A percentile compares a stretch with the other conserved stretches of the same genome.
Evolutionary conservation across 2,797 vertebrate species (phyloP).

Genomic region (Glossophaga mutica): DNA sequence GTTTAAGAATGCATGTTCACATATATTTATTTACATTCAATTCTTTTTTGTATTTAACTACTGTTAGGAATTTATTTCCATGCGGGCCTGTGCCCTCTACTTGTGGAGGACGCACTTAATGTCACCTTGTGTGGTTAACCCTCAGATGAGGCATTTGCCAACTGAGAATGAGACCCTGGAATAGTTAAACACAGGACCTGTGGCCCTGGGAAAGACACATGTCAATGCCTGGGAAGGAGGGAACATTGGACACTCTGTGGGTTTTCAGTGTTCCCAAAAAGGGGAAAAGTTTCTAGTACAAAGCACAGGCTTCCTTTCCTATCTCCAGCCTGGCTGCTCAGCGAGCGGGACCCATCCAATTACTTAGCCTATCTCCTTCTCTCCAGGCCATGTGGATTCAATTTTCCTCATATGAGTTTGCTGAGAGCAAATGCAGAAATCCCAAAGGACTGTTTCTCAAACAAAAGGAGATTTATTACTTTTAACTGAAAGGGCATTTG

Average conservation of each 20-base stretch:
- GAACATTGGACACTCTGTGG: neutral
- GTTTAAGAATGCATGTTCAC: neutral
- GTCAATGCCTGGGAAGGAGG: neutral
- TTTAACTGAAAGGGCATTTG: constrained; percentile 42
- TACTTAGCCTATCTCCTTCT: neutral
- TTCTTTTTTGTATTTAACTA: neutral
- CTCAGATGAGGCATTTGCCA: neutral
- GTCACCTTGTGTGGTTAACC: neutral
- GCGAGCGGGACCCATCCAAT: neutral
- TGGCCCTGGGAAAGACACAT: neutral
- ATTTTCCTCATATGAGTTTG: constrained; percentile 33
- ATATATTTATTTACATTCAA: neutral
- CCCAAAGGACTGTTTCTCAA: neutral
- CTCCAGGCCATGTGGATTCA: constrained; percentile 34
- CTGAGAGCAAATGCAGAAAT: constrained; percentile 39
- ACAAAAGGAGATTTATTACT: constrained; percentile 42
- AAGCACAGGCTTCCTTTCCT: neutral
- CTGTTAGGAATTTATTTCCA: neutral
- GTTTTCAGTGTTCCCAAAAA: neutral
- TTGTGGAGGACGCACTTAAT: neutral
- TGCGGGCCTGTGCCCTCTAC: neutral
- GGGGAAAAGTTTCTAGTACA: neutral
- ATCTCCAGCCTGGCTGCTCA: neutral
- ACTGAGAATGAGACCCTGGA: neutral
- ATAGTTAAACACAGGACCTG: neutral